phyloP scores from a whole-genome alignment of 2,113 vertebrate genomes.

The Perca flavescens region DNA sequence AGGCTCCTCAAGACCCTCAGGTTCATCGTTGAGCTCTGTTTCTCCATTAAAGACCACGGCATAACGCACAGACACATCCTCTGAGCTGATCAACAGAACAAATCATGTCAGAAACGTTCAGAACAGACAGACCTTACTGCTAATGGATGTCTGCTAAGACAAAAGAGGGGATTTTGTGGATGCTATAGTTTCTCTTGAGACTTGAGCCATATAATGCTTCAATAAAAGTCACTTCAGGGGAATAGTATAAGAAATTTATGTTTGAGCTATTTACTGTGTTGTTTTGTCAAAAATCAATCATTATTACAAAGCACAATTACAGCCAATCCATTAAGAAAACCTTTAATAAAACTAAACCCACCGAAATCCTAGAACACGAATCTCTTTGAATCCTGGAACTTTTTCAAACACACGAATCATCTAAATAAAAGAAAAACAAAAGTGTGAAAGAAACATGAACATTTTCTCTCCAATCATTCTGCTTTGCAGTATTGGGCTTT shows the following conservation, averaged over 20 bases:
- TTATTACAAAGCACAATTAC: conserved; percentile 14
- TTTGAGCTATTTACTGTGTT: background rate
- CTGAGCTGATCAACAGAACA: conserved; percentile 81
- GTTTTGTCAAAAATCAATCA: conserved; percentile 15
- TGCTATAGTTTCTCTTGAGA: conserved; percentile 2
- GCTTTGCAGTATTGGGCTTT: background rate
- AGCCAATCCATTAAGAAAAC: conserved; percentile 3
- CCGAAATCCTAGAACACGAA: conserved; percentile 91
- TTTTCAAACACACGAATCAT: conserved; percentile 92
- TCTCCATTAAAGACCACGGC: conserved; percentile 88
- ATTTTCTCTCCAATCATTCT: background rate
- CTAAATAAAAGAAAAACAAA: conserved; percentile 75
- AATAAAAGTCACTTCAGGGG: background rate
- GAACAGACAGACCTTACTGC: background rate
- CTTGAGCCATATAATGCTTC: background rate
- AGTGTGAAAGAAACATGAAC: background rate
- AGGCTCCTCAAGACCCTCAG: conserved; percentile 82
- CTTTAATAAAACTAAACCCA: conserved; percentile 79
- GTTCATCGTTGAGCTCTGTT: conserved; percentile 57
- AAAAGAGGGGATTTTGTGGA: conserved; percentile 33
- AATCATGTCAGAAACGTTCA: conserved; percentile 25
- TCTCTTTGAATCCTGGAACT: conserved; percentile 94
- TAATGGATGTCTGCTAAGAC: conserved; percentile 21
- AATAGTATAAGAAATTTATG: conserved; percentile 1
- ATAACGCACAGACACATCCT: conserved; percentile 85